These are phyloP conservation scores for Typhlomys cinereus DNA, from an alignment of 2,113 vertebrate genomes.

Conservation along the genomic window DNA sequence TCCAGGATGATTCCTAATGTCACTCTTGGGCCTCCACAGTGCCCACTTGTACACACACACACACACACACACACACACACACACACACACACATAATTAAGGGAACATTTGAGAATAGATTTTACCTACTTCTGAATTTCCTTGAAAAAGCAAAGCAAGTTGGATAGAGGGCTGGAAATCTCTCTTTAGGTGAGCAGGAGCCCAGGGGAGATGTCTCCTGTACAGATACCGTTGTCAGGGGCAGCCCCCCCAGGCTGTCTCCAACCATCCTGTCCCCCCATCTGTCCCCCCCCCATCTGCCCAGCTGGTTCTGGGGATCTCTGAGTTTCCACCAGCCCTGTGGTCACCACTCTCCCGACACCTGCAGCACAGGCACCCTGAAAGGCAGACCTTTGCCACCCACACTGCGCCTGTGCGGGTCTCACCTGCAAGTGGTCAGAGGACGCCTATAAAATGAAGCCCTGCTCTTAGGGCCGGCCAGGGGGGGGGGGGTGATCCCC, in stretches of 20 bases:
- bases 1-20: too few species aligned
- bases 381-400: background rate
- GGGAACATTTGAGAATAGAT: background rate
- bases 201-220: too few species aligned
- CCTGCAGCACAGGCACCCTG: background rate
- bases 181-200: too few species aligned
- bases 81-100: too few species aligned
- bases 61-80: too few species aligned
- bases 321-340: background rate
- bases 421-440: background rate
- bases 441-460: background rate
- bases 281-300: background rate
- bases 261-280: too few species aligned
- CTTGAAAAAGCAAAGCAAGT: background rate
- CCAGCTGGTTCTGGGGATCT: background rate
- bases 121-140: background rate
- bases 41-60: too few species aligned
- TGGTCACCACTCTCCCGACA: background rate
- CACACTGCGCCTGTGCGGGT: rapidly evolving
- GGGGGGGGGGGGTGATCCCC: too few species aligned
- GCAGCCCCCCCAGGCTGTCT: background rate
- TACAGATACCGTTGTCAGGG: too few species aligned
- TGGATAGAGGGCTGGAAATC: rapidly evolving
- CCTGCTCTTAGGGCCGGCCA: background rate
- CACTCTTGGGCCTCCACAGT: too few species aligned